Base-by-base conservation (phyloP, 2,113 vertebrate genomes). In the Sceloporus undulatus region DNA sequence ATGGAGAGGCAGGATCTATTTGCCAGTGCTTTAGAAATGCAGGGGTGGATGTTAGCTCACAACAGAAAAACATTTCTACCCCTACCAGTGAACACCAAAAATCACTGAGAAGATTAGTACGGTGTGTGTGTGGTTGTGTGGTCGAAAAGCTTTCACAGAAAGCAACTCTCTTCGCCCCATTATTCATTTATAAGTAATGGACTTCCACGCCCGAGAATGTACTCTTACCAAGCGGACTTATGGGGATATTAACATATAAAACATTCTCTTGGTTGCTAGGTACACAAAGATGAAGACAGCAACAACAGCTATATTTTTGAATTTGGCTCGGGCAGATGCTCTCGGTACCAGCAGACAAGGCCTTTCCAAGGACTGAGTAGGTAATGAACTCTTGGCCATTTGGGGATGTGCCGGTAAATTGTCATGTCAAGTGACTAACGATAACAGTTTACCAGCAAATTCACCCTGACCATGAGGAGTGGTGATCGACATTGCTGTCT, bases 261-360 rank as follows among this genome's bases (percentile, higher is more conserved):
- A 70, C 65, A 18, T 70, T 29, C 38, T 90, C 76, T 91, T 91
- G 1, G 95, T 77, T 91, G 94, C 82, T 78, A 99, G 99, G 85
- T 99, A 99, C 93, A 99, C 99, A 54, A 99, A 99, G 96, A 99
- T 99, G 99, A 99, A 99, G 96, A 99, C 99, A 0, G 98, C 99
- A 21, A 99, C 91, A 99, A 99, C 94, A 99, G 99, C 91, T 99
- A 99, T 88, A 99, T 99, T 92, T 99, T 99, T 95, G n/a, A 99
- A 99, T 92, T 92, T 99, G 82, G 99, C 99, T 0, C 94, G 99
- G 90, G 99, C 98, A 4, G 99, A 99, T 38, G 99, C 99, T 0
- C 95, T 99, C 0, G 98, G 99, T 82, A 99, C 98, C 86, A 99
- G n/a, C 98, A 0, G n/a, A 99, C 98, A 1, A 99, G 99, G 98